Evolutionary conservation across 92 coral and sea anemone species (phyloP), one percentile per base, ranked within the genome.

Genomic region (Actinostola sp.): DNA sequence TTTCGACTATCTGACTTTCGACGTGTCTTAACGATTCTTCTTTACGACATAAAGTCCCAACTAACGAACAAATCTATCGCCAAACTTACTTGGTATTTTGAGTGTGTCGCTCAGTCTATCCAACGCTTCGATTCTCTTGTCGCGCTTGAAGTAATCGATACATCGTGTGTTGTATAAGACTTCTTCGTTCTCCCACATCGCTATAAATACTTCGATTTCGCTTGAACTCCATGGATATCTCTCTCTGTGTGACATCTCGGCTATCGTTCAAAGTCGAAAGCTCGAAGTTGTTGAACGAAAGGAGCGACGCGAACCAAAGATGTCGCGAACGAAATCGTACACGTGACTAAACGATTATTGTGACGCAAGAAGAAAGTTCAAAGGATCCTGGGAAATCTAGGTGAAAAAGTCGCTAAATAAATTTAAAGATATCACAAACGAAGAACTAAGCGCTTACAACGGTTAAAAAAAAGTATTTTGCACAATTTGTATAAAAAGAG

Each of bases 101-200:
- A 73, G 79, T 6, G 61, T 60, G 54, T 73, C 79, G 70, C 79
- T 73, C 19, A 73, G 25, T 34, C 61, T 28, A 8, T 59, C 70
- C 54, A 73, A 60, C 23, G 79, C 79, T 49, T 48, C 60, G 68
- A 41, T 28, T 59, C 79, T 48, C 48, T 61, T 73, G 70, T 73
- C 79, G 79, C 79, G 79, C 27, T 73, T 73, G 34, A 61, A 49
- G 20, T 73, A 73, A 20, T 73, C 79, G 69, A 46, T 53, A 46
- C 67, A 61, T 73, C 67, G 79, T 13, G 67, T 59, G 41, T 73
- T 61, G 57, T 73, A 73, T 49, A 73, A 49, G 8, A 57, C 70
- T 10, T 73, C 79, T 48, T 73, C 68, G 38, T 73, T 61, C 14
- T 61, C 68, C 79, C 79, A 73, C 31, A 73, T 4, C 8, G 79